phyloP scores from a whole-genome alignment of 2,113 vertebrate genomes.

The Bos taurus region DNA sequence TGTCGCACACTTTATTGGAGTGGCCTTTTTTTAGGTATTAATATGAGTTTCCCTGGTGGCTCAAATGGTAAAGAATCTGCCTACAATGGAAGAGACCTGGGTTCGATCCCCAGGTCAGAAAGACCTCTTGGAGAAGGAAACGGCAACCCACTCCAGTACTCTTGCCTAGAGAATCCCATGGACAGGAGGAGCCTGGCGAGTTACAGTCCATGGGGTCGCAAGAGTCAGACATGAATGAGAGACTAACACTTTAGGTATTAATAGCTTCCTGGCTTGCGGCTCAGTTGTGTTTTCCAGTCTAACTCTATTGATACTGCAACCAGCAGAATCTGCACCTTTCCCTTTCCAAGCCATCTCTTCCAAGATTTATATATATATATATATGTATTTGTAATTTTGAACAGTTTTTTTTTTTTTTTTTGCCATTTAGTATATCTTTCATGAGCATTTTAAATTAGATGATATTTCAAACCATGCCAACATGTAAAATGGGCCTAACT shows the following conservation, averaged over 20 bases:
- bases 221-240: not conserved
- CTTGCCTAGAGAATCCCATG: not conserved
- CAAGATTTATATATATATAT: not conserved
- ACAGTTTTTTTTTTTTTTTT: not conserved
- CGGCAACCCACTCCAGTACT: not conserved
- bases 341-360: not conserved
- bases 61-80: not conserved
- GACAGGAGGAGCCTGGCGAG: fast-evolving
- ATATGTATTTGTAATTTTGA: not conserved
- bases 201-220: not conserved
- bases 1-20: not conserved
- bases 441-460: not conserved
- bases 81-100: not conserved
- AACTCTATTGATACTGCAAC: not conserved
- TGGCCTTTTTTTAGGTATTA: not conserved
- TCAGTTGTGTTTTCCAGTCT: not conserved
- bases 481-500: not conserved
- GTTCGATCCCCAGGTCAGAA: not conserved
- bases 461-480: not conserved
- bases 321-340: fast-evolving
- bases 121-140: not conserved
- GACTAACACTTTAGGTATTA: not conserved
- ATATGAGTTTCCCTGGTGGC: not conserved
- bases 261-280: not conserved
- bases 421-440: not conserved